phyloP scores from a whole-genome alignment of 2,797 vertebrate species.

The Neosalanx taihuensis region DNA sequence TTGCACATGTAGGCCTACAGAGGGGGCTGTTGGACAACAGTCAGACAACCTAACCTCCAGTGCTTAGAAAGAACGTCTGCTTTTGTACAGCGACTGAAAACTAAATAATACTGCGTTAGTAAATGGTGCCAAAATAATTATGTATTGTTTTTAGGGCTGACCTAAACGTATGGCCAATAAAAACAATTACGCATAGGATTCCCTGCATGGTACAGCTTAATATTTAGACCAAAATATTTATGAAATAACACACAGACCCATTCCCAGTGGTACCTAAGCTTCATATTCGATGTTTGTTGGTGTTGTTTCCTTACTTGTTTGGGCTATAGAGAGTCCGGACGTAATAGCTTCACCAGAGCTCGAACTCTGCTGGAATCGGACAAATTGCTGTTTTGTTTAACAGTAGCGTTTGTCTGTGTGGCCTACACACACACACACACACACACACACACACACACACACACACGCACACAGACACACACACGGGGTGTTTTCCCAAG shows the following conservation, averaged over 20 bases:
- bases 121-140: too few relatives aligned
- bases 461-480: slow-evolving; percentile 6
- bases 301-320: background rate
- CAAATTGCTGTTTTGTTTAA: slow-evolving; percentile 36
- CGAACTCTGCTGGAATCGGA: slow-evolving; percentile 40
- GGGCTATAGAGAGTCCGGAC: background rate
- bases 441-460: slow-evolving; percentile 19
- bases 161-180: too few relatives aligned
- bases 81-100: too few relatives aligned
- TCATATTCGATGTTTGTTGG: too few relatives aligned
- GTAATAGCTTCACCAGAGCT: slow-evolving; percentile 30
- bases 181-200: too few relatives aligned
- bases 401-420: slow-evolving; percentile 30
- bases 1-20: background rate
- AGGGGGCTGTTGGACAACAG: slow-evolving; percentile 1
- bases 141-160: too few relatives aligned
- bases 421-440: slow-evolving; percentile 18
- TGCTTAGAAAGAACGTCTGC: background rate
- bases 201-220: too few relatives aligned
- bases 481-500: slow-evolving; percentile 58
- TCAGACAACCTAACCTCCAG: background rate
- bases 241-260: too few relatives aligned
- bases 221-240: too few relatives aligned
- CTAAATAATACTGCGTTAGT: too few relatives aligned
- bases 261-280: too few relatives aligned